These are phyloP conservation scores for Hirudo medicinalis DNA, from an alignment of 1,140 invertebrate genomes.

Conservation along the genomic window DNA sequence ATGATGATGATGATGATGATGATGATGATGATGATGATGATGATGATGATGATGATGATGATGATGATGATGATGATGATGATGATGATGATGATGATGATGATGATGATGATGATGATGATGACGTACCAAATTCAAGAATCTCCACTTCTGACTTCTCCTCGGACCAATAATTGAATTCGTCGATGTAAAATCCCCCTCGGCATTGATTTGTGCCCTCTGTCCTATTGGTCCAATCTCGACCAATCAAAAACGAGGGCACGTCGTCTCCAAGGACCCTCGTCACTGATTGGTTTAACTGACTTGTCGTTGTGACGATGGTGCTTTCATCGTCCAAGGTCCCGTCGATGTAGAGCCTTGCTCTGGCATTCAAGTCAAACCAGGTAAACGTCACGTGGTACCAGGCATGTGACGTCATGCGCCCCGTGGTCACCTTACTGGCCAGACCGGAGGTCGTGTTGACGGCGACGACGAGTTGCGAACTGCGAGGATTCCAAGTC, in stretches of 20 bases:
- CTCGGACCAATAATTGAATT: conserved; percentile 1
- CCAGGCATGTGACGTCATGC: background rate
- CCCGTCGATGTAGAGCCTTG: background rate
- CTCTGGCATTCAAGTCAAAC: background rate
- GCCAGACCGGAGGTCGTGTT: background rate
- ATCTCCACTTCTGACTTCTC: background rate
- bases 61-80: no score
- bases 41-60: no score
- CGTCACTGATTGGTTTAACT: background rate
- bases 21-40: no score
- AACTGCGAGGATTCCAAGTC: background rate
- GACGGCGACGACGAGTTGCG: background rate
- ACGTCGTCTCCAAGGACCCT: background rate
- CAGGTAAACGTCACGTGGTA: conserved; percentile 6
- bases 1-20: no score
- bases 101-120: no score
- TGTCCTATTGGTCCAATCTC: background rate
- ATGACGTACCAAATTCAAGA: background rate
- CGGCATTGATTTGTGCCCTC: background rate
- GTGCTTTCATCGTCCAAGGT: background rate
- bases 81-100: no score
- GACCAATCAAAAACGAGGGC: background rate
- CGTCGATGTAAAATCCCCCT: conserved; percentile 1
- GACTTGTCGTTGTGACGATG: background rate
- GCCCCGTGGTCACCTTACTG: background rate